Conservation (phyloP, 2,797 vertebrate species). For the Acanthurus tractus region DNA sequence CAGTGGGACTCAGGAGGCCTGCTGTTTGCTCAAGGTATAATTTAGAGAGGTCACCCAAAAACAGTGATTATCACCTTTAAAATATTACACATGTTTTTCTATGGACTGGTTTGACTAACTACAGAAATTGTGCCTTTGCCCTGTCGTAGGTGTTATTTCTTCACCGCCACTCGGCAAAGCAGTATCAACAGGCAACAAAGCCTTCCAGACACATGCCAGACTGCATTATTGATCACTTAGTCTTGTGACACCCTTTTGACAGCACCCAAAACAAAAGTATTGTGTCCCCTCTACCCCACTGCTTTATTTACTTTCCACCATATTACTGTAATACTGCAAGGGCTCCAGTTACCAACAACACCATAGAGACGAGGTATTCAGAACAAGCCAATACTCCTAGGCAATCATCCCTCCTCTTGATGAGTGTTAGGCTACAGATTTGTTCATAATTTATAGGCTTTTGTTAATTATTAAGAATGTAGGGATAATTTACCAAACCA, state of each 20-base stretch:
- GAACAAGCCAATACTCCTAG: slow-evolving; percentile 70
- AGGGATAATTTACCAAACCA: slow-evolving; percentile 61
- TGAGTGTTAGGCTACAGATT: slow-evolving; percentile 74
- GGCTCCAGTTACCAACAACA: slow-evolving; percentile 69
- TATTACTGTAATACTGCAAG: slow-evolving; percentile 44
- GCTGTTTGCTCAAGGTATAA: slow-evolving; percentile 55
- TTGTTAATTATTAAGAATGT: slow-evolving; percentile 79
- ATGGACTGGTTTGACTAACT: slow-evolving; percentile 1
- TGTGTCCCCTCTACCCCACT: slow-evolving; percentile 34
- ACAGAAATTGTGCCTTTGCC: background rate
- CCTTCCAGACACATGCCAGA: slow-evolving; percentile 34
- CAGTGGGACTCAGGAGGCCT: slow-evolving; percentile 38
- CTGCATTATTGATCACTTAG: slow-evolving; percentile 70
- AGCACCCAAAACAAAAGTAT: slow-evolving; percentile 69
- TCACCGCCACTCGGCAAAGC: background rate
- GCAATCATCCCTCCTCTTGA: slow-evolving; percentile 70
- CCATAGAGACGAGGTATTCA: slow-evolving; percentile 62
- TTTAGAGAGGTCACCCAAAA: slow-evolving; percentile 32
- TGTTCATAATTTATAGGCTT: slow-evolving; percentile 82
- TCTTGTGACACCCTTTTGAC: slow-evolving; percentile 59
- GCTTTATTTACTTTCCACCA: slow-evolving; percentile 71
- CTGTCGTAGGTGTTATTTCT: slow-evolving; percentile 2
- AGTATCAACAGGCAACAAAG: slow-evolving; percentile 13
- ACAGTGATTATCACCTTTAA: slow-evolving; percentile 25
- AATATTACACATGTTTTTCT: background rate